A percentile compares a stretch with the other conserved stretches of the same genome.
Evolutionary conservation across 2,888 invertebrate genomes (phyloP).

Genomic region (Agrochola litura): DNA sequence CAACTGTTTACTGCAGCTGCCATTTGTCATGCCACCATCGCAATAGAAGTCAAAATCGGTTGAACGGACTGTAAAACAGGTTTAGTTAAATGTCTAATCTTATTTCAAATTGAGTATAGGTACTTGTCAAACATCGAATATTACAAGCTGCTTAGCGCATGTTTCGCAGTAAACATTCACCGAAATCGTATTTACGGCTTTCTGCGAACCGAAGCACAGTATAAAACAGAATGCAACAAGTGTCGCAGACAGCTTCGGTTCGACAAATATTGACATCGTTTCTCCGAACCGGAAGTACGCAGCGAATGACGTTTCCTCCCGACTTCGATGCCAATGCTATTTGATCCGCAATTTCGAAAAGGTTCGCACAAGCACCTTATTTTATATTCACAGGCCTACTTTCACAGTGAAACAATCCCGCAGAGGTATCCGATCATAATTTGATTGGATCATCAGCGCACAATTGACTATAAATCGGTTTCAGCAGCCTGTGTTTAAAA

Average conservation of each 20-base stretch:
- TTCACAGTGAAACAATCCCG: constrained; percentile 39
- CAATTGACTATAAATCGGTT: constrained; percentile 32
- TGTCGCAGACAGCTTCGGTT: constrained; percentile 57
- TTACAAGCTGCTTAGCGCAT: constrained; percentile 11
- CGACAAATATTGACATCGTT: constrained; percentile 67
- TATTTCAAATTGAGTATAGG: too few species aligned
- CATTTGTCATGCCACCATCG: too few species aligned
- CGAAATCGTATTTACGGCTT: constrained; percentile 26
- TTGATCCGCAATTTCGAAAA: constrained; percentile 59
- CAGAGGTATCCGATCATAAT: constrained; percentile 38
- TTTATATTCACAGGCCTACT: constrained; percentile 47
- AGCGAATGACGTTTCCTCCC: constrained; percentile 65
- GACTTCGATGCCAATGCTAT: constrained; percentile 50
- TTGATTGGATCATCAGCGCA: constrained; percentile 46
- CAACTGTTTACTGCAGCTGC: too few species aligned
- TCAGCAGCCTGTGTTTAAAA: constrained; percentile 26
- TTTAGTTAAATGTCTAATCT: too few species aligned
- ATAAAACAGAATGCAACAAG: constrained; percentile 65
- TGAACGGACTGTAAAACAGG: too few species aligned
- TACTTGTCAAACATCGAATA: neutral
- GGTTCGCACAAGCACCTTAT: constrained; percentile 42
- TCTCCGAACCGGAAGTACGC: constrained; percentile 69
- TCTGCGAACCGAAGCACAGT: constrained; percentile 11
- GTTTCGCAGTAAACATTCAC: constrained; percentile 5
- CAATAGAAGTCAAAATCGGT: too few species aligned